These are phyloP conservation scores for Oxytorus armatus DNA, from an alignment of 2,888 invertebrate genomes.

Conservation along the genomic window DNA sequence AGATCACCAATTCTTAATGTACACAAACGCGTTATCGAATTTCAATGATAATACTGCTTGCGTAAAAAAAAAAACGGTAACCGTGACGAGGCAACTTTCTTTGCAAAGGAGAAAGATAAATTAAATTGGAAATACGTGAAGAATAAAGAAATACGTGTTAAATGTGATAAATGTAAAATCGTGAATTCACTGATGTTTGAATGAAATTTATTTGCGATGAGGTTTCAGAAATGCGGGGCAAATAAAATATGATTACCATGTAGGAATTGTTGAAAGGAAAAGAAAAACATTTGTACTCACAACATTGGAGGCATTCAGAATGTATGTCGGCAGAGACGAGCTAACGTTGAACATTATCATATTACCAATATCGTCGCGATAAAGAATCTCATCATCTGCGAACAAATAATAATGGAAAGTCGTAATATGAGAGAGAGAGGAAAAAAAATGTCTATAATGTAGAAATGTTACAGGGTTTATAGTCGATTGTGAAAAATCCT, in stretches of 20 bases:
- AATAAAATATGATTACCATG: not conserved
- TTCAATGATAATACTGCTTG: slow-evolving; percentile 7
- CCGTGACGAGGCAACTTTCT: slow-evolving; percentile 4
- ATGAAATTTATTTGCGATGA: too few relatives aligned
- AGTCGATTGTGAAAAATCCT: slow-evolving; percentile 11
- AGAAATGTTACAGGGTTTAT: not conserved
- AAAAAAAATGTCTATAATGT: not conserved
- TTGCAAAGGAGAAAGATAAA: not conserved
- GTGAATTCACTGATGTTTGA: too few relatives aligned
- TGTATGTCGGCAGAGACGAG: slow-evolving; percentile 81
- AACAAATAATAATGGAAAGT: slow-evolving; percentile 30
- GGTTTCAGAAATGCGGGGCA: too few relatives aligned
- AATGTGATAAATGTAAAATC: too few relatives aligned
- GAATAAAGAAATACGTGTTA: too few relatives aligned
- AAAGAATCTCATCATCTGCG: slow-evolving; percentile 88
- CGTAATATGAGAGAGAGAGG: not conserved
- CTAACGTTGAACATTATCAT: slow-evolving; percentile 86
- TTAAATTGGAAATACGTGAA: too few relatives aligned
- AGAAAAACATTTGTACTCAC: slow-evolving; percentile 81
- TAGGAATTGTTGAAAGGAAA: not conserved
- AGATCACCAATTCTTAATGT: not conserved
- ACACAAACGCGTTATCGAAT: not conserved
- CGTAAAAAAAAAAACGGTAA: slow-evolving; percentile 25
- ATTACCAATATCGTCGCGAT: slow-evolving; percentile 86
- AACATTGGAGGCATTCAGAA: slow-evolving; percentile 85